Evolutionary conservation across 92 coral and sea anemone species (phyloP).

Genomic region (Palythoa grandis): DNA sequence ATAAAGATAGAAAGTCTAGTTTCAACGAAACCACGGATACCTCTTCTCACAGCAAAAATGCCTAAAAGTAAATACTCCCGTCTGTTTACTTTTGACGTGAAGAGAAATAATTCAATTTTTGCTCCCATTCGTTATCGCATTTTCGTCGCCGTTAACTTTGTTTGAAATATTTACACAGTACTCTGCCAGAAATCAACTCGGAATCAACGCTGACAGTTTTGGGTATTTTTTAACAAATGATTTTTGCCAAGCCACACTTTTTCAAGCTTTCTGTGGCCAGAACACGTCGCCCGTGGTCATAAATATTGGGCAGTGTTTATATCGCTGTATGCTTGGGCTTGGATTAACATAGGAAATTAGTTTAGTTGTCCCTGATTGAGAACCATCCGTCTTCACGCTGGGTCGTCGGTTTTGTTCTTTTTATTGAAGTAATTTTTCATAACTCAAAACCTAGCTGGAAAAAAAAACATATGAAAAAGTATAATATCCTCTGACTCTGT

Average conservation of each 20-base stretch:
- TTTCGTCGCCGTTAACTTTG: conserved; percentile 74
- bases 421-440: conserved; percentile 26
- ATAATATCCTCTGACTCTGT: background rate
- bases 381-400: conserved; percentile 42
- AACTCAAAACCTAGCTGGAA: conserved; percentile 25
- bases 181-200: conserved; percentile 52
- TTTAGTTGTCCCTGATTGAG: conserved; percentile 14
- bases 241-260: background rate
- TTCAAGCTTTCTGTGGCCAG: background rate
- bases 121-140: conserved; percentile 57
- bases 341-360: conserved; percentile 46
- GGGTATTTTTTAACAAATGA: background rate
- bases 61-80: conserved; percentile 60
- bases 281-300: background rate
- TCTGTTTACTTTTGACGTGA: conserved; percentile 60
- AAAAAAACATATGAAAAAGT: background rate
- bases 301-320: background rate
- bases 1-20: conserved; percentile 15
- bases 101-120: conserved; percentile 71
- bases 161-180: conserved; percentile 62
- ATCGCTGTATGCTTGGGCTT: conserved; percentile 1
- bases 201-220: background rate
- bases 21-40: conserved; percentile 49
- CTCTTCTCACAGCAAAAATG: conserved; percentile 51
- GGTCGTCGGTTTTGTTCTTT: conserved; percentile 35